Evolutionary conservation across 2,113 vertebrate genomes (phyloP), one percentile per base, ranked within the genome.

Genomic region (Apus apus): DNA sequence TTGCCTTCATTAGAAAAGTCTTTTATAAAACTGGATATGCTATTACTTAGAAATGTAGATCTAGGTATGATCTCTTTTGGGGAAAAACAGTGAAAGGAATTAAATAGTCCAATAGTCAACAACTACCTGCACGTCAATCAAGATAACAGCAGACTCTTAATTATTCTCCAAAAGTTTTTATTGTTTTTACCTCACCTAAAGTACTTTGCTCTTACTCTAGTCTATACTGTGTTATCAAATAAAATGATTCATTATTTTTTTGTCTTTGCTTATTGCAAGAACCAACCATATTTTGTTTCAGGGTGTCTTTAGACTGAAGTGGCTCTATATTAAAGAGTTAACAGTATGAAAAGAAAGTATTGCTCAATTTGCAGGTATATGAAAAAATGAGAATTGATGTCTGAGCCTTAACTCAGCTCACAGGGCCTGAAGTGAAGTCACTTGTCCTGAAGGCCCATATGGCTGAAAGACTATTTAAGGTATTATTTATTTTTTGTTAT

Each of bases 401-500:
- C 71, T 83, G 43, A 94, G 46, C n/a, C 54, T 67, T 95, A 90
- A 87, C 72, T 32, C 51, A 85, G 66, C 86, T 92, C 66, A 87
- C 54, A 78, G 79, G 66, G 62, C 66, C 89, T 94, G 85, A 90
- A 96, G 70, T 76, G 58, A 95, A 95, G 93, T 90, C 76, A 85
- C 93, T 97, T 95, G 90, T 96, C 73, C 76, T 88, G 72, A 71
- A 91, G 70, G 79, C 43, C 51, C 45, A 68, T 85, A 51, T 57
- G n/a, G 72, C 56, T 93, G 87, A 97, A 94, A 96, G 77, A 88
- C 77, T 87, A 92, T 95, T 97, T 97, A 97, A 94, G 56, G 73
- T 95, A 89, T 97, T 98, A 97, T 97, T 97, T 97, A 97, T 98
- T 96, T 97, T 97, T 96, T 94, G 88, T 89, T 93, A 94, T 95